Base-by-base conservation (phyloP, 30 jellyfish, hydroid and myxozoan species). In the Aurelia sp. region DNA sequence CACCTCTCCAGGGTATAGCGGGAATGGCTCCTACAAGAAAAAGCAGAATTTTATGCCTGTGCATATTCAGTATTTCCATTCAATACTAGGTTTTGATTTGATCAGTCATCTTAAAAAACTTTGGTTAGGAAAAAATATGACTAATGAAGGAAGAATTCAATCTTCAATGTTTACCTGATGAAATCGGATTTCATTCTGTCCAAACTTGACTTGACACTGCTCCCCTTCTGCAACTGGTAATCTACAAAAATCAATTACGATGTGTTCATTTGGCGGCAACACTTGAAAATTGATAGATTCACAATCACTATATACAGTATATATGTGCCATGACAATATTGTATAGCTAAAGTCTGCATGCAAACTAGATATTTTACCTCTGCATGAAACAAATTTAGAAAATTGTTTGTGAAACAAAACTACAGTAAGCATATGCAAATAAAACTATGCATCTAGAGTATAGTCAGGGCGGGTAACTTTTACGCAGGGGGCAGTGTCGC, bases 1-100 rank as follows among this genome's bases (percentile, higher is more conserved):
- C 18, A 81, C 85, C 75, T 95, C 99, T 19, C 99, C 99, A 13
- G 99, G 99, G 63, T 95, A 95, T 78, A 95, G 57, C 4, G 97
- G 96, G 84, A 95, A 95, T 0, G 99, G 99, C 20, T 95, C 98
- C 98, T 94, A 37, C 37, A 86, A 78, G 48, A 35, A 89, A 66
- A 37, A 77, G 33, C 35, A 35, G 13, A 50, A 55, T 27, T n/a
- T 22, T 19, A 1, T 57, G 37, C 20, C 3, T 15, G 5, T 20
- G 13, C 44, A 13, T 8, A 13, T 33, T 18, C 17, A 17, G 20
- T 16, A 73, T 71, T 7, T 33, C 15, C 17, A 50, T 16, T 11
- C 33, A 17, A 22, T 4, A 19, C 72, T 73, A 27, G 12, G 15
- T 33, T 21, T 73, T 30, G 31, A 11, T 53, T 44, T 22, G 52